Base-by-base conservation (phyloP, 2,888 invertebrate genomes). In the Drosophila melanosoma region DNA sequence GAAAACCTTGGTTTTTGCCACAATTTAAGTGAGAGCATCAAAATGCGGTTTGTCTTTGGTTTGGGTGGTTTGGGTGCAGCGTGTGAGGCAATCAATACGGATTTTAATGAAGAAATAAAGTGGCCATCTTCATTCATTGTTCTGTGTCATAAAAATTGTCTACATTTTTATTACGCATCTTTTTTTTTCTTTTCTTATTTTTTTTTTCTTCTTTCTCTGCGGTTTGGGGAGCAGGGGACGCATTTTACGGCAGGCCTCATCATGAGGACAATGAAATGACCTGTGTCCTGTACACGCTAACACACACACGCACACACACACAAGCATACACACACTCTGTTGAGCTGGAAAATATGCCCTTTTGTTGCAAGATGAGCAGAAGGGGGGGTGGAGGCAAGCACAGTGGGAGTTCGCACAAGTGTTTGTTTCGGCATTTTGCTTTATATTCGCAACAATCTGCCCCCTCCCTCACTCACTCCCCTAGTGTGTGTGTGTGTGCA, bases 41-140 rank as follows among this genome's bases (percentile, higher is more conserved):
- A 53, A 67, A 36, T 53, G 29, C n/a, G 17, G 2, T 26, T 29
- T 29, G 5, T 29, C 29, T 29, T 29, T 17, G 12, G 32, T 7
- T 23, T 49, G 26, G 3, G 2, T 8, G n/a, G 38, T 56, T 54
- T 54, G 38, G n/a, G 29, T 7, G 11, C 8, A 29, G 35, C 17
- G 35, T 63, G 26, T 33, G 10, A 45, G 70, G 56, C 88, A 83
- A 85, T 89, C 89, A 83, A 86, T 88, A 87, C 82, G 68, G 83
- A 63, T 83, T 89, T 87, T 87, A 89, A 87, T 87, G 90, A 87
- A 87, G 87, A 87, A 87, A 87, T 87, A 87, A 87, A 87, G 83
- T 82, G 82, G 80, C 86, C 86, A 82, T 86, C 82, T 83, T 74
- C 77, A 76, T 87, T 56, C 56, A 79, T 70, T 82, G 71, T 71